Base-by-base conservation (phyloP, 2,888 invertebrate genomes). In the Dioctria rufipes region DNA sequence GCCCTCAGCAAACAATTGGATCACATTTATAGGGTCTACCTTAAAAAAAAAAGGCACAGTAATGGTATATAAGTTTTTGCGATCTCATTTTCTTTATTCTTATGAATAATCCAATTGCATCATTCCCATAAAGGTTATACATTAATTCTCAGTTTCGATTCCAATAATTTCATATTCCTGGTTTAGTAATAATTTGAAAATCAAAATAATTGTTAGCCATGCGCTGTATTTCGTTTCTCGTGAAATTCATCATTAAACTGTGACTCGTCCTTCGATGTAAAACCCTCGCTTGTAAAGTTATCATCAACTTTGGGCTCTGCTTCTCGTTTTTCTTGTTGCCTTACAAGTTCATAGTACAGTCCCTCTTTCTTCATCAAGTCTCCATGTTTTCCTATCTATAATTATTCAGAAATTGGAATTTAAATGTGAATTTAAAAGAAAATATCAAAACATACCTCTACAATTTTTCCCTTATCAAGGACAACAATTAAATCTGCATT, bases 401-500 rank as follows among this genome's bases (percentile, higher is more conserved):
- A 85, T 80, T 82, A 11, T 60, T 13, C 46, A 79, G 78, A 60
- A 71, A 61, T 81, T 43, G 73, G 49, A 25, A 25, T 13, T 5
- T 46, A 80, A 46, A 43, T n/a, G 40, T 46, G 63, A 71, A 58
- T 0, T 39, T 63, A 79, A 8, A 73, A 13, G n/a, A 25, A 25
- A 25, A 25, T 25, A 25, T 25, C 25, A 25, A 0, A 25, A 67
- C 73, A 40, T 71, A 80, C 96, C 93, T 97, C 97, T 3, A 94
- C 94, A 84, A 97, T 93, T 81, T 91, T 91, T 49, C 98, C 98
- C 85, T 94, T 93, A 84, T 94, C 93, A 67, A 98, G 90, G 3
- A 99, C 98, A 42, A 97, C 96, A 84, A 98, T 98, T 11, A 96
- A 86, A 87, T 98, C 96, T 0, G 98, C 98, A 87, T 96, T 94